Base-by-base conservation (phyloP, 2,797 vertebrate genomes). In the Huso huso region DNA sequence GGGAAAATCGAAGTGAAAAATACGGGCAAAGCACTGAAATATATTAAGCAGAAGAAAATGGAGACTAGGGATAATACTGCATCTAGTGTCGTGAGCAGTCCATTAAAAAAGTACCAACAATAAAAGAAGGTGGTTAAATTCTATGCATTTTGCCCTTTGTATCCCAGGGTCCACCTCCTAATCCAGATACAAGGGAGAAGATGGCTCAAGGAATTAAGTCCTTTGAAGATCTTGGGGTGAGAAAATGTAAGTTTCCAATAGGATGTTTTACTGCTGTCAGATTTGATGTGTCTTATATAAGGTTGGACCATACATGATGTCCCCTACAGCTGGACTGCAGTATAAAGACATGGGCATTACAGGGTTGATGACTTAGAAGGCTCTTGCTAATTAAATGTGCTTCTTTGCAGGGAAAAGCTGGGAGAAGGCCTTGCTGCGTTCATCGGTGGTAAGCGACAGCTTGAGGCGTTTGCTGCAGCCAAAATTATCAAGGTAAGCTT, bases 131-230 rank as follows among this genome's bases (percentile, higher is more conserved):
- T 37, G 23, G 23, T 37, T 37, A 37, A 37, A 37, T 37, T 37
- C 23, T 4, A 37, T 37, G 23, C 23, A 37, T 1, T 61, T 6
- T 65, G 10, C n/a, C 2, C 10, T 53, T 8, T 57, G 61, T 70
- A 71, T n/a, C 8, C 6, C 73, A 99, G 96, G 96, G 96, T 10
- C 96, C 96, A 71, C 96, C 94, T 65, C 81, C 93, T 76, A 99
- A 98, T 61, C 87, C 84, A 67, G 96, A 99, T 61, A 74, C 89
- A 0, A 90, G 82, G 69, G 93, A 95, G 61, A 94, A 88, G 73
- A 73, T 82, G 6, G 77, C 71, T 71, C 88, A 90, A 68, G 88
- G 90, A 68, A 87, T 87, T 2, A 92, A 89, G 63, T 77, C 80
- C 6, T 87, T 91, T 51, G 87, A 92, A 49, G 79, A 91, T 4